Base-by-base conservation (phyloP, 1,140 invertebrate species). In the Magallana gigas region DNA sequence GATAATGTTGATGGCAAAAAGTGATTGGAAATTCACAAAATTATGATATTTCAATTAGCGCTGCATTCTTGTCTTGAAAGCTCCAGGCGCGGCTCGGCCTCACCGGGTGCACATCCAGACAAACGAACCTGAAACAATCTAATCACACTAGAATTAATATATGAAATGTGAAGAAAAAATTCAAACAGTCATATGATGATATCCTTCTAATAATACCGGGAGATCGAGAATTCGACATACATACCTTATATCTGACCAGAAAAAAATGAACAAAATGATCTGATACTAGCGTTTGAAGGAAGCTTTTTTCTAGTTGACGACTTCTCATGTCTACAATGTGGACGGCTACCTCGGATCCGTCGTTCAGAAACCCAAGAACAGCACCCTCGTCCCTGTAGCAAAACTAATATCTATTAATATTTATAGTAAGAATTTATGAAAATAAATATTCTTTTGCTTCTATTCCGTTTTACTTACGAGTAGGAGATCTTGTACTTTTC, bases 271-370 rank as follows among this genome's bases (percentile, higher is more conserved):
- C 87, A 5, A 89, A 84, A 18, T 91, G 85, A 7, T 87, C 87
- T 57, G 91, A 89, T 23, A 85, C 84, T 36, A 92, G 84, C 12
- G 85, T 88, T 60, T 90, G 87, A 64, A 92, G 76, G 29, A 91
- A 87, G 23, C 88, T 84, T 12, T 87, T 87, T 80, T 88, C 89
- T 48, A 91, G 60, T 7, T 87, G 59, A 14, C 85, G 86, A 8
- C 64, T 68, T 36, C 85, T 86, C 8, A 86, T 57, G 82, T 92
- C 90, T 16, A 92, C 57, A 8, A 85, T 80, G 11, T 90, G 84
- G 9, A 92, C 91, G 6, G 88, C 89, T 16, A 92, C 89, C 89
- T 92, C 92, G 8, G 87, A 84, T 4, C 92, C 92, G 76, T 92
- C 91, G 11, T 86, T 88, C 64, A 92, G 58, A 84, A 91, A 90